Evolutionary conservation across 37 sponge, comb jelly and placozoan genomes (phyloP).

Genomic region (Diacarnus erythraeanus): DNA sequence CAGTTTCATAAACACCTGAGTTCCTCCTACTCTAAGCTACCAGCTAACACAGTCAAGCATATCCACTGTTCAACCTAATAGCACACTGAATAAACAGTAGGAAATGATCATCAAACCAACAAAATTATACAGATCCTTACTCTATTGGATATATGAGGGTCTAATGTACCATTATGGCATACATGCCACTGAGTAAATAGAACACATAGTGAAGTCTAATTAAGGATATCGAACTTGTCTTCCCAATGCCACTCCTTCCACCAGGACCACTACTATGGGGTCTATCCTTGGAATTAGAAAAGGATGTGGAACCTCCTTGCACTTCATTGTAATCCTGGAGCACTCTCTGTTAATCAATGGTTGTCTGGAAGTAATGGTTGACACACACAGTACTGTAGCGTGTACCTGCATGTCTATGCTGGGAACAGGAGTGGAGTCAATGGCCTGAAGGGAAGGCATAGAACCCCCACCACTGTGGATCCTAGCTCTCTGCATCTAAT

Average conservation of each 20-base stretch:
- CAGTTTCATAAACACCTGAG: no score
- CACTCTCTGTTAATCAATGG: background rate
- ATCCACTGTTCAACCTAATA: no score
- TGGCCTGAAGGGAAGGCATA: constrained; percentile 70
- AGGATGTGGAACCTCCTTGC: background rate
- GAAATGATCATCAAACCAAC: no score
- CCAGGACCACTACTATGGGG: constrained; percentile 41
- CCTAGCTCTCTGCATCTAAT: constrained; percentile 74
- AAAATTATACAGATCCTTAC: no score
- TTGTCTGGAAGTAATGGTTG: background rate
- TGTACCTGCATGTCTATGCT: constrained; percentile 50
- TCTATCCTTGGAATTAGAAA: constrained; percentile 16
- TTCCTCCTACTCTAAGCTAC: no score
- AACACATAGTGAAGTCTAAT: no score
- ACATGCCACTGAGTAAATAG: no score
- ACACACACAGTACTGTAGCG: no score
- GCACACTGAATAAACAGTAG: no score
- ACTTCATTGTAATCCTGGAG: constrained; percentile 38
- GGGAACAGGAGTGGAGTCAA: constrained; percentile 55
- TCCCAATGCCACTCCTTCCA: constrained; percentile 10
- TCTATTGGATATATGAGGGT: no score
- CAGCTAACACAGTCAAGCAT: no score
- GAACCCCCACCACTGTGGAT: constrained; percentile 68
- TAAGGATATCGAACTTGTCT: constrained; percentile 36
- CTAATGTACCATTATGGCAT: no score